Evolutionary conservation across 2,113 vertebrate species (phyloP).

Genomic region (Sitta europaea): DNA sequence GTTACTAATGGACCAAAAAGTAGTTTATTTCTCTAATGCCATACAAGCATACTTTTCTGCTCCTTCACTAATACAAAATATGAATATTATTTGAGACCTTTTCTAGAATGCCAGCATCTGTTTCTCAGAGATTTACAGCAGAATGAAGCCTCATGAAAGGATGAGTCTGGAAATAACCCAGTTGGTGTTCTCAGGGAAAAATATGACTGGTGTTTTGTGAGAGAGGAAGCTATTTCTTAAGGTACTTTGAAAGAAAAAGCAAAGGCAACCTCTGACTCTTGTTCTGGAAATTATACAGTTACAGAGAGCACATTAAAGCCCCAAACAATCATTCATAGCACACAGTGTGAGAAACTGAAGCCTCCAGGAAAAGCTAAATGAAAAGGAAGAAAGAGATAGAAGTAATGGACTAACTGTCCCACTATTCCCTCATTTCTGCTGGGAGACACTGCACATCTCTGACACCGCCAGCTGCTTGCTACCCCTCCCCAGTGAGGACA

Average conservation of each 20-base stretch:
- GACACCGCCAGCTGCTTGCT: background rate
- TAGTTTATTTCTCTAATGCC: background rate
- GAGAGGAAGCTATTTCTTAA: background rate
- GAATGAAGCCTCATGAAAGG: background rate
- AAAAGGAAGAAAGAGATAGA: background rate
- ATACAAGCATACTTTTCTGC: background rate
- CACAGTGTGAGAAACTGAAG: background rate
- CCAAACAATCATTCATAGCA: background rate
- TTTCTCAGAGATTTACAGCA: background rate
- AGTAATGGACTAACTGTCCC: background rate
- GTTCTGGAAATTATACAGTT: constrained; percentile 8
- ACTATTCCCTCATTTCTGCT: background rate
- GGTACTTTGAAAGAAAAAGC: background rate
- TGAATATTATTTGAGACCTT: background rate
- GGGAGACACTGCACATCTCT: background rate
- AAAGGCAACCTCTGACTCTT: constrained; percentile 24
- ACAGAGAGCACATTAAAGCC: background rate
- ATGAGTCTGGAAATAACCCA: background rate
- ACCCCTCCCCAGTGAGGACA: background rate
- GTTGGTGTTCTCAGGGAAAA: background rate
- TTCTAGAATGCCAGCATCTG: background rate
- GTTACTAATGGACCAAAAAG: background rate
- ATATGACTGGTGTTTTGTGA: background rate
- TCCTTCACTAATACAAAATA: background rate
- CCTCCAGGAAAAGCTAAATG: background rate